Conservation (phyloP, 2,888 invertebrate species). For the Patella ulyssiponensis region DNA sequence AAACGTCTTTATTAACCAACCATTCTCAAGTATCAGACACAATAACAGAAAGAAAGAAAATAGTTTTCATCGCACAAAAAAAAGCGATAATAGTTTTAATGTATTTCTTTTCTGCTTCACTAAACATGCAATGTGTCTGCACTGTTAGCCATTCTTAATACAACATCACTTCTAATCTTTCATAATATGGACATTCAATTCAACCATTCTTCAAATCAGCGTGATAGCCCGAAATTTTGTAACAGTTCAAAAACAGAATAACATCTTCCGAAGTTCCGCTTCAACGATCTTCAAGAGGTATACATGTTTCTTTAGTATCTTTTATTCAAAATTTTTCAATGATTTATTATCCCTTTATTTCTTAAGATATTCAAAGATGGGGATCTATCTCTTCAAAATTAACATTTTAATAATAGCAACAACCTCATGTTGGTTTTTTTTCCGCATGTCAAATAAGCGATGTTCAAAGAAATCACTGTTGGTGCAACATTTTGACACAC, state of each 20-base stretch:
- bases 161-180: not conserved
- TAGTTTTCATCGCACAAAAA: too few species aligned
- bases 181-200: not conserved
- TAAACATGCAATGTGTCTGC: slow-evolving; percentile 1
- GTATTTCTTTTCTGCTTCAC: not conserved
- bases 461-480: too few species aligned
- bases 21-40: not conserved
- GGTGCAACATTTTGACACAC: too few species aligned
- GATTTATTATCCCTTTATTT: too few species aligned
- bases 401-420: too few species aligned
- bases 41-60: not conserved
- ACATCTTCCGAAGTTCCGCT: not conserved
- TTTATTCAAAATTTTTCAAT: too few species aligned
- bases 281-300: not conserved
- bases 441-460: too few species aligned
- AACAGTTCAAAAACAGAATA: slow-evolving; percentile 3
- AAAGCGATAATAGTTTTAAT: not conserved
- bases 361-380: too few species aligned
- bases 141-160: not conserved
- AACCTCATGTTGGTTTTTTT: too few species aligned
- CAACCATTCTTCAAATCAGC: not conserved
- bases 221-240: slow-evolving; percentile 2
- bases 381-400: too few species aligned
- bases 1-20: too few species aligned
- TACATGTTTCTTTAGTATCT: too few species aligned